These are phyloP conservation scores for Tribolium madens DNA, from an alignment of 1,140 invertebrate genomes.

Conservation along the genomic window DNA sequence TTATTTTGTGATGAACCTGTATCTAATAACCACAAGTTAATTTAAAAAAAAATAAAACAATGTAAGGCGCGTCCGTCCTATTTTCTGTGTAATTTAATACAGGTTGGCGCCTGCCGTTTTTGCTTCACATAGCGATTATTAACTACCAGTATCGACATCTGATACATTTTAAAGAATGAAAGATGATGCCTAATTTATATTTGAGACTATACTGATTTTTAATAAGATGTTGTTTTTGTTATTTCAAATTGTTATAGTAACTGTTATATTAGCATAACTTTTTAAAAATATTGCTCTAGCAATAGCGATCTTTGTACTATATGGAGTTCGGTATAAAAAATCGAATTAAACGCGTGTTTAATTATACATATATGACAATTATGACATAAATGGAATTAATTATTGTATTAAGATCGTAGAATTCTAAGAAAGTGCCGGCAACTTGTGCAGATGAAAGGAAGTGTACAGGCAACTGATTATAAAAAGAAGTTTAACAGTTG, in stretches of 20 bases:
- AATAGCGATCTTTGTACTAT: neutral
- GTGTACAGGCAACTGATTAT: neutral
- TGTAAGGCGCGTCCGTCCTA: neutral
- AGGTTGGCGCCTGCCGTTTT: neutral
- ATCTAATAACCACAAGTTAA: neutral
- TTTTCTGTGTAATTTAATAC: neutral
- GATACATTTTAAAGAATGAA: neutral
- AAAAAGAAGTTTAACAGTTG: constrained; percentile 5
- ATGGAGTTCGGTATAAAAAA: neutral
- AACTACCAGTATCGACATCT: neutral
- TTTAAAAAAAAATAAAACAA: neutral
- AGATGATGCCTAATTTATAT: neutral
- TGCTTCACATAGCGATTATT: neutral
- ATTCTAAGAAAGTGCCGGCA: neutral
- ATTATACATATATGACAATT: neutral
- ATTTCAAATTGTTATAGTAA: too few species aligned
- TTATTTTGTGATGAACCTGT: too few species aligned
- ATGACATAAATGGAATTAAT: neutral
- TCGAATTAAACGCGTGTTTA: neutral
- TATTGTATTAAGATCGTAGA: neutral
- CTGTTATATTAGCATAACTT: too few species aligned
- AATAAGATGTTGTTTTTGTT: too few species aligned
- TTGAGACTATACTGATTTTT: neutral
- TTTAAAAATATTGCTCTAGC: neutral
- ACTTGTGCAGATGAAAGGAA: neutral